phyloP scores from a whole-genome alignment of 2,888 invertebrate genomes.

The Anthrax anthrax region DNA sequence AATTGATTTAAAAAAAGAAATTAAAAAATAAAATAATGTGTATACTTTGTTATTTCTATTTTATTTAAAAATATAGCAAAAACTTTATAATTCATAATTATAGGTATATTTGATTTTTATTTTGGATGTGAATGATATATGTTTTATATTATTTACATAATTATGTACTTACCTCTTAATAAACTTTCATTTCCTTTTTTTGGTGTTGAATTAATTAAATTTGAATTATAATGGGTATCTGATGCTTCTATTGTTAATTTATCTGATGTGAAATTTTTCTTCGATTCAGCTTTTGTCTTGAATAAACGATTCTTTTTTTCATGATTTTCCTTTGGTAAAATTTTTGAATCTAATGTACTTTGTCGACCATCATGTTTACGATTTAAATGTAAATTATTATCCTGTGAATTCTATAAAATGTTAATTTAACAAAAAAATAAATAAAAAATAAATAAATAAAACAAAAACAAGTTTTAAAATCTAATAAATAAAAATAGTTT shows the following conservation, averaged over 20 bases:
- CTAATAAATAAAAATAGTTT: too few relatives aligned
- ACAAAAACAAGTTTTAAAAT: too few relatives aligned
- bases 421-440: neutral
- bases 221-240: conserved; percentile 4
- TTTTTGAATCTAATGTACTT: conserved; percentile 32
- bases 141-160: too few relatives aligned
- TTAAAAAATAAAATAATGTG: too few relatives aligned
- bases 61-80: too few relatives aligned
- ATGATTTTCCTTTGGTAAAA: conserved; percentile 20
- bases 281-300: conserved; percentile 59
- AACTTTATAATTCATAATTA: too few relatives aligned
- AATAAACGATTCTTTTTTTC: conserved; percentile 51
- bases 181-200: neutral
- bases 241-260: conserved; percentile 8
- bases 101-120: too few relatives aligned
- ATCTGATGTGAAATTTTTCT: neutral
- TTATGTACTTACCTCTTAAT: neutral
- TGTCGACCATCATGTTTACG: conserved; percentile 20
- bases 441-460: neutral
- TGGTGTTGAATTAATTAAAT: neutral
- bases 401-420: neutral
- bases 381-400: conserved; percentile 11
- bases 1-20: too few relatives aligned
- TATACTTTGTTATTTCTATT: too few relatives aligned
- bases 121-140: too few relatives aligned